phyloP scores from a whole-genome alignment of 2,113 vertebrate genomes.

The Ameiurus melas region DNA sequence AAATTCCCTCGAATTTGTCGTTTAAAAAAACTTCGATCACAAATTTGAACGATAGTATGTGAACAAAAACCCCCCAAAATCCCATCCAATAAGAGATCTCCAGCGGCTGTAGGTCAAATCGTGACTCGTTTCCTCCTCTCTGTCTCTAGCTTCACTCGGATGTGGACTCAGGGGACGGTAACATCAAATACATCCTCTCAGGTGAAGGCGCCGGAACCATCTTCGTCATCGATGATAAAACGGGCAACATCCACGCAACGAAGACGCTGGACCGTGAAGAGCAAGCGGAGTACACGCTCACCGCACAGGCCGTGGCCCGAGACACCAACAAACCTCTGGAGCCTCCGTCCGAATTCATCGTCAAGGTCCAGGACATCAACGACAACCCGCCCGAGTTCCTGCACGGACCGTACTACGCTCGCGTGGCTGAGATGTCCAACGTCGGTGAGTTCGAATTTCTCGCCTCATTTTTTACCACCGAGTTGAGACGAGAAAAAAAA shows the following conservation, averaged over 20 bases:
- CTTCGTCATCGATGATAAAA: conserved; percentile 98
- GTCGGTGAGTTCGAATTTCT: conserved; percentile 83
- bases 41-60: background rate
- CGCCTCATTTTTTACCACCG: conserved; percentile 19
- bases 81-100: background rate
- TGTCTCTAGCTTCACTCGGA: conserved; percentile 92
- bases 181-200: conserved; percentile 98
- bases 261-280: conserved; percentile 97
- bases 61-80: background rate
- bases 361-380: conserved; percentile 99
- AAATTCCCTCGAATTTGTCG: background rate
- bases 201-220: conserved; percentile 97
- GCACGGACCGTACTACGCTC: conserved; percentile 92
- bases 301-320: conserved; percentile 91
- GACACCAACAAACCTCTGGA: conserved; percentile 93
- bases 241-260: conserved; percentile 98
- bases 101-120: background rate
- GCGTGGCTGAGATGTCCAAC: conserved; percentile 96
- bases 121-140: conserved; percentile 1
- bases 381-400: conserved; percentile 97
- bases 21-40: no score
- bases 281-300: conserved; percentile 94
- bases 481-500: background rate
- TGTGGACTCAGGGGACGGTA: conserved; percentile 90
- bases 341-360: conserved; percentile 96